Conservation (phyloP, 2,797 vertebrate genomes). For the Esox masquinongy region DNA sequence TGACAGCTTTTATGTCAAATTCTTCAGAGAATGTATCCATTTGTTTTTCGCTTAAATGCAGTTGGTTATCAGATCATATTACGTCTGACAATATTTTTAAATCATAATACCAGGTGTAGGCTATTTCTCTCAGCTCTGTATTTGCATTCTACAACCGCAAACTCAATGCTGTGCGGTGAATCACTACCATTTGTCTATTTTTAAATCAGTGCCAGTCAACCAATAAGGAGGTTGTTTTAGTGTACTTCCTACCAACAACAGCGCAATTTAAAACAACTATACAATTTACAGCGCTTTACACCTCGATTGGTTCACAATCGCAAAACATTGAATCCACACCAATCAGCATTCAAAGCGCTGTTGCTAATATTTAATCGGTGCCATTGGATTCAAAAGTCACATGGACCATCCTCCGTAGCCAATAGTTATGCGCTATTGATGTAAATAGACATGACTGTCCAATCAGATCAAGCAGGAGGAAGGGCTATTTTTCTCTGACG, state of each 20-base stretch:
- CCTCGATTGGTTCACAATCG: conserved; percentile 5
- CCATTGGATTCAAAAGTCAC: conserved; percentile 20
- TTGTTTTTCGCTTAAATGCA: too few species aligned
- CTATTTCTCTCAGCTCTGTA: background rate
- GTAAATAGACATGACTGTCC: conserved; percentile 60
- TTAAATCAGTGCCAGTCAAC: conserved; percentile 10
- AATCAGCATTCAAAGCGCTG: conserved; percentile 23
- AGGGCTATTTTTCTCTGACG: conserved; percentile 51
- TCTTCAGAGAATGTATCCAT: too few species aligned
- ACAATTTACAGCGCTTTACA: background rate
- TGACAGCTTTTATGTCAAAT: too few species aligned
- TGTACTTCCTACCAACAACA: conserved; percentile 1
- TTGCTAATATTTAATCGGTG: conserved; percentile 33
- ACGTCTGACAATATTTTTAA: background rate
- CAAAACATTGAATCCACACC: conserved; percentile 12
- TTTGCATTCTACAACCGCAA: background rate
- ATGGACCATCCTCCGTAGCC: conserved; percentile 24
- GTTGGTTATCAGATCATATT: too few species aligned
- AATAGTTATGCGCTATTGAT: conserved; percentile 33
- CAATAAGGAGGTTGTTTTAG: background rate
- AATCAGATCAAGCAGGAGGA: conserved; percentile 40
- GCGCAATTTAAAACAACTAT: background rate
- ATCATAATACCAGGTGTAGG: background rate
- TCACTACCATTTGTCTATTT: conserved; percentile 3
- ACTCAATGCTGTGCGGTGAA: background rate